Base-by-base conservation (phyloP, 2,113 vertebrate species). In the Haemorhous mexicanus region DNA sequence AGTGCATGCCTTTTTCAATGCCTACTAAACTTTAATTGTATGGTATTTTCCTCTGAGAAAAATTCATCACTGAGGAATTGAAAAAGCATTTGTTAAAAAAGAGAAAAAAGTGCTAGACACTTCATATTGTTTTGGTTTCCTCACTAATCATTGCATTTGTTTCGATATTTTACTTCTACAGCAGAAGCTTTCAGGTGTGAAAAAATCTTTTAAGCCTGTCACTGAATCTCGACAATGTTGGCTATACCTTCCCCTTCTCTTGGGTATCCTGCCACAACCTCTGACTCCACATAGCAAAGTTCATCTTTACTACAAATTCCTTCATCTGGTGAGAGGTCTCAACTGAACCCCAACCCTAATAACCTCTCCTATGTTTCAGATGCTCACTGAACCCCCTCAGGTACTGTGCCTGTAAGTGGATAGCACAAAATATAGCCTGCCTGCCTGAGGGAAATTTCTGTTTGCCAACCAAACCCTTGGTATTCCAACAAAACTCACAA, bases 381-480 rank as follows among this genome's bases (percentile, higher is more conserved):
- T 23, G 15, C 18, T 53, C 66, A 49, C 13, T 41, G 82, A 59
- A 28, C 5, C 27, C 37, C 44, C 37, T 23, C 50, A 35, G n/a
- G 43, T 10, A 32, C 13, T 9, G 2, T 32, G 6, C 8, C 2
- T 13, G 8, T 32, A n/a, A 73, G 43, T 1, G 6, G 4, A 12
- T 10, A n/a, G 20, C 11, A 33, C 3, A 33, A 66, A 87, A 50
- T 13, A 62, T 0, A 69, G 7, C 35, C 64, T 39, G 37, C 28
- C 27, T 33, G 13, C 28, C 62, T 16, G 22, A 7, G 10, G 22
- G 28, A 58, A 61, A 46, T 55, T n/a, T 33, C 55, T 67, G 9
- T 22, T 78, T 78, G 19, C 20, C 22, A 27, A 19, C 9, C 19
- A 24, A 87, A 85, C 33, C 21, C 13, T 16, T 21, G n/a, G 16